Conservation (phyloP, 1,140 invertebrate species). For the Polypedilum vanderplanki region DNA sequence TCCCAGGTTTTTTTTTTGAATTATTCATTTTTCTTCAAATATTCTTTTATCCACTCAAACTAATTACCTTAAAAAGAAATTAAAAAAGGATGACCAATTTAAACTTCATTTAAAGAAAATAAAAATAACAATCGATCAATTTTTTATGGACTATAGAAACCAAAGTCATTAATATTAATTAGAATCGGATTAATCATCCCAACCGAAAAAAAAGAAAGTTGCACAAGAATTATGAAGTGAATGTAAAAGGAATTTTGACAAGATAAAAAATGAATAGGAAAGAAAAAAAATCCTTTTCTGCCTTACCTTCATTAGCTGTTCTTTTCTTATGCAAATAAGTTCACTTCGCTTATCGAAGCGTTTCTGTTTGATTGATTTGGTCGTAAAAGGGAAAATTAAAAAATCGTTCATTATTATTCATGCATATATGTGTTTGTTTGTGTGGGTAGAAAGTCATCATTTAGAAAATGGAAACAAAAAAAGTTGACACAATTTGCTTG, state of each 20-base stretch:
- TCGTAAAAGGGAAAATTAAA: background rate
- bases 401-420: conserved; percentile 22
- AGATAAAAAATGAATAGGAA: conserved; percentile 7
- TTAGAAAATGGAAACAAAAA: background rate
- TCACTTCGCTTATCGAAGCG: background rate
- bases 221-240: background rate
- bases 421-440: background rate
- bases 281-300: conserved; percentile 19
- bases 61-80: background rate
- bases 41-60: background rate
- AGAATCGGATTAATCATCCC: conserved; percentile 17
- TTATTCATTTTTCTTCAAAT: too few species aligned
- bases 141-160: background rate
- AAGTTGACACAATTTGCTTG: background rate
- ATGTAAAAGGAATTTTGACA: conserved; percentile 5
- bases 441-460: background rate
- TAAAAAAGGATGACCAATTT: background rate
- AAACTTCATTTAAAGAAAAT: too few species aligned
- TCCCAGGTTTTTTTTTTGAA: too few species aligned
- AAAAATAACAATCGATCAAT: conserved; percentile 13
- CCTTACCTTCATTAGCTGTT: conserved; percentile 17
- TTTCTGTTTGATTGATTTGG: conserved; percentile 28
- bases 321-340: conserved; percentile 13
- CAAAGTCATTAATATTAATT: conserved; percentile 14
- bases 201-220: background rate